Conservation (phyloP, 2,888 invertebrate genomes). For the Nemoura dubitans region DNA sequence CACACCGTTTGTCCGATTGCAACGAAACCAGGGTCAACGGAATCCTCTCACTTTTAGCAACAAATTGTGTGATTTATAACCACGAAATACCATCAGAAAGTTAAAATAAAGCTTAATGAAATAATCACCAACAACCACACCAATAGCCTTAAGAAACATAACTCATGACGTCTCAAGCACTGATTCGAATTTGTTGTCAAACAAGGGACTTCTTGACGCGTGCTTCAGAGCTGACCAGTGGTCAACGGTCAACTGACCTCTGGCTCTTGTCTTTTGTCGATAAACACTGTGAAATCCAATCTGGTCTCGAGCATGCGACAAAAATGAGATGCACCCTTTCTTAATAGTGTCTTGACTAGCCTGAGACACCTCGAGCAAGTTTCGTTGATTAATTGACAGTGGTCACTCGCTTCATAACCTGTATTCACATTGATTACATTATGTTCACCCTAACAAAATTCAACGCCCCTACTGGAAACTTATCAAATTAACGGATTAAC, state of each 20-base stretch:
- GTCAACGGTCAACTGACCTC: not conserved
- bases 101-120: too few species aligned
- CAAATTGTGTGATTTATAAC: too few species aligned
- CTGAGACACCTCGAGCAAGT: not conserved
- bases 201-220: not conserved
- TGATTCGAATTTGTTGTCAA: not conserved
- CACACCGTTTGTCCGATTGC: too few species aligned
- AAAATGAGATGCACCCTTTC: not conserved
- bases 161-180: not conserved
- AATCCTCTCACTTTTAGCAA: too few species aligned
- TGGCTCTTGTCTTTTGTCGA: not conserved
- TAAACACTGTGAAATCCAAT: not conserved
- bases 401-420: not conserved
- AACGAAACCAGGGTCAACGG: too few species aligned
- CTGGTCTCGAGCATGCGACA: not conserved
- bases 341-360: not conserved
- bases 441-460: not conserved
- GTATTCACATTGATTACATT: not conserved
- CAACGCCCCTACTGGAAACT: not conserved
- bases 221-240: not conserved
- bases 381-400: not conserved
- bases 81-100: too few species aligned
- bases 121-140: too few species aligned
- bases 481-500: not conserved
- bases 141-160: too few species aligned